Conservation (phyloP, 2,797 vertebrate species). For the Tokudaia tokunoshimensis region DNA sequence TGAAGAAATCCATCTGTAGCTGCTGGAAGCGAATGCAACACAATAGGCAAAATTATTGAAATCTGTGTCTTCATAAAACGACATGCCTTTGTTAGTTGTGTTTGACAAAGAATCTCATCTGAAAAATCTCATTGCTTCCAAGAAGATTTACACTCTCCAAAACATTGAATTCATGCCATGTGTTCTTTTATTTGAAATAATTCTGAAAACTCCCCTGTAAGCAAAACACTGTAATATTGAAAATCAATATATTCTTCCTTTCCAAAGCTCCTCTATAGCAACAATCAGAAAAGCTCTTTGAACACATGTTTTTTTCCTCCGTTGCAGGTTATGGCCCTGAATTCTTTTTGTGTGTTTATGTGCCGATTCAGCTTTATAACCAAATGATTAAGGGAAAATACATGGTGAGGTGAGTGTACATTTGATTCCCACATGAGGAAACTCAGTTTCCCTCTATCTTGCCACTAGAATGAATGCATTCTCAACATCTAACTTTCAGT, state of each 20-base stretch:
- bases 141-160: background rate
- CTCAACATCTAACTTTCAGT: background rate
- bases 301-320: background rate
- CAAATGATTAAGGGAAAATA: background rate
- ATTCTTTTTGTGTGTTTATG: background rate
- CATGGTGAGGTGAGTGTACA: background rate
- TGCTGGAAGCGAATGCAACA: slow-evolving; percentile 60
- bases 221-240: slow-evolving; percentile 2
- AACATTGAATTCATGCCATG: background rate
- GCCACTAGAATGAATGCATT: fast-evolving
- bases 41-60: slow-evolving; percentile 71
- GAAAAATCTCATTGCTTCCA: slow-evolving; percentile 7
- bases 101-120: background rate
- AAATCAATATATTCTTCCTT: slow-evolving; percentile 61
- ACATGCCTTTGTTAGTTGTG: slow-evolving; percentile 70
- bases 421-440: background rate
- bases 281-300: background rate
- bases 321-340: background rate
- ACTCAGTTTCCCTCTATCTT: background rate
- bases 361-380: background rate
- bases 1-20: slow-evolving; percentile 76
- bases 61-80: slow-evolving; percentile 49
- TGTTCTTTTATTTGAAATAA: slow-evolving; percentile 44
- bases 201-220: slow-evolving; percentile 33
- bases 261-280: slow-evolving; percentile 7